These are phyloP conservation scores for Apteryx owenii DNA, from an alignment of 2,113 vertebrate genomes.

Conservation along the genomic window DNA sequence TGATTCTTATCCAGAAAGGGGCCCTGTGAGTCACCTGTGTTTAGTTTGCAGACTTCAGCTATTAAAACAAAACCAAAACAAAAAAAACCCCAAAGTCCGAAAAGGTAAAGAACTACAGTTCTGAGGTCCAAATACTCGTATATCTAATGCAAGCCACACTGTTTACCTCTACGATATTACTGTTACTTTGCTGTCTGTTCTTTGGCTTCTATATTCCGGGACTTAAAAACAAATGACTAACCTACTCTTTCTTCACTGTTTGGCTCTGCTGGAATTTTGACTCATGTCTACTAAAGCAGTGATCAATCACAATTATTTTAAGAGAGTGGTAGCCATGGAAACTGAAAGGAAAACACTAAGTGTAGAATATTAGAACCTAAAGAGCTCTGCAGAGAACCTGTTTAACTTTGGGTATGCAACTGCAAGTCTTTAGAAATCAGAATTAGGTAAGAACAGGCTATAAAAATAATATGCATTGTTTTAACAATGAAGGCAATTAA, in stretches of 20 bases:
- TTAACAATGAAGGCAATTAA: neutral
- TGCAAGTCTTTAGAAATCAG: neutral
- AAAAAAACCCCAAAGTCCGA: neutral
- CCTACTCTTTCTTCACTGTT: neutral
- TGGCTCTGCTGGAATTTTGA: neutral
- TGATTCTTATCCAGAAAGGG: neutral
- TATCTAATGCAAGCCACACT: neutral
- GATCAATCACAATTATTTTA: neutral
- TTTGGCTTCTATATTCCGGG: neutral
- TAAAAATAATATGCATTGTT: neutral
- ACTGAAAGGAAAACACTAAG: neutral
- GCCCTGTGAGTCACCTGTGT: neutral
- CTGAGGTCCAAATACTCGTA: neutral
- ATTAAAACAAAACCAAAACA: neutral
- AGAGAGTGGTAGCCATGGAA: neutral
- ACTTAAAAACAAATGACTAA: neutral
- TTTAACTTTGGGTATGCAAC: neutral
- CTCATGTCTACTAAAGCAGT: neutral
- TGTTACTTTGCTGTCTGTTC: neutral
- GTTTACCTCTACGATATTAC: neutral
- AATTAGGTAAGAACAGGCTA: neutral
- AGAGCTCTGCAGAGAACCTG: neutral
- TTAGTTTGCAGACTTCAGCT: neutral
- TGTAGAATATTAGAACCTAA: neutral
- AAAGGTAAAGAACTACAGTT: neutral